phyloP scores from a whole-genome alignment of 2,797 vertebrate genomes.

The Manis pentadactyla region DNA sequence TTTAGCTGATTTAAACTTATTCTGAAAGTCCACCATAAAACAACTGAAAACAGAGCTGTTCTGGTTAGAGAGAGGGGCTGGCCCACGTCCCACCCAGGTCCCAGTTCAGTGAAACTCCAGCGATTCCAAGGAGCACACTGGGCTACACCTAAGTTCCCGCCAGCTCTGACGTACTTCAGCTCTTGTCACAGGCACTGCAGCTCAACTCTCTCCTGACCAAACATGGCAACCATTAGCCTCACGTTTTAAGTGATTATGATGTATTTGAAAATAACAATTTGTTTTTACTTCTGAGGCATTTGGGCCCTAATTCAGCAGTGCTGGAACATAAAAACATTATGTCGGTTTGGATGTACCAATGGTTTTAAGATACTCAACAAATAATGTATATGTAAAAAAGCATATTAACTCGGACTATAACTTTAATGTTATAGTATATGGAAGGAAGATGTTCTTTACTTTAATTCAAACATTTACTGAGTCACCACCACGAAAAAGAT shows the following conservation, averaged over 20 bases:
- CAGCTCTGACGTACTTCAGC: neutral
- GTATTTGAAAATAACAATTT: constrained; percentile 48
- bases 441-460: constrained; percentile 2
- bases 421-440: neutral
- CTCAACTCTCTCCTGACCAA: neutral
- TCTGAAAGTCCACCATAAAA: constrained; percentile 5
- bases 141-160: neutral
- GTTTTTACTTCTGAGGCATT: constrained; percentile 11
- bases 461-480: constrained; percentile 50
- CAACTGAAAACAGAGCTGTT: constrained; percentile 32
- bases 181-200: neutral
- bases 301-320: constrained; percentile 30
- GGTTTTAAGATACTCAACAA: constrained; percentile 49
- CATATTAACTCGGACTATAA: constrained; percentile 22
- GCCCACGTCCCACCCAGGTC: neutral
- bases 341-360: constrained; percentile 13
- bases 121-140: neutral
- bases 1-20: neutral
- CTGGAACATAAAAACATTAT: constrained; percentile 45
- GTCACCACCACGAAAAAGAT: constrained; percentile 17
- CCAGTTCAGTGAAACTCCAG: neutral
- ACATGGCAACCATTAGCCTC: neutral
- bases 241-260: constrained; percentile 24
- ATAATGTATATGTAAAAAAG: constrained; percentile 31
- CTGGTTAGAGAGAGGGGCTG: neutral